A percentile compares a stretch with the other conserved stretches of the same genome.
phyloP scores from a whole-genome alignment of 2,888 invertebrate genomes.

The Microctonus hyperodae region DNA sequence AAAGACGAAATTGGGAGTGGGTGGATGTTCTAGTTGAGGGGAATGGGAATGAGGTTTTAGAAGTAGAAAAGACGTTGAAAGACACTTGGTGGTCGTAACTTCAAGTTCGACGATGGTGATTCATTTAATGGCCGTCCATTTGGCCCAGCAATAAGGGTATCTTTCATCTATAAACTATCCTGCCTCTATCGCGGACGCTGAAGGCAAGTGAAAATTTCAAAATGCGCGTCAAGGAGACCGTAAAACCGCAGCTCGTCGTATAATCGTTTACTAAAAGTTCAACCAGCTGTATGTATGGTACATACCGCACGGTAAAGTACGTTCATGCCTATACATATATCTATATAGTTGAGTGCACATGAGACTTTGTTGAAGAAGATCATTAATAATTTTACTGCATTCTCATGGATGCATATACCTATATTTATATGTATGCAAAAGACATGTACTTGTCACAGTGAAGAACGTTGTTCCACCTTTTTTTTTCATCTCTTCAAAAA shows the following conservation, averaged over 20 bases:
- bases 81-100: conserved; percentile 25
- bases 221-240: conserved; percentile 12
- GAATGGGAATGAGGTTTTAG: conserved; percentile 5
- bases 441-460: neutral
- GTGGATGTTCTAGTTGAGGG: neutral
- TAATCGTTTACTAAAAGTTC: conserved; percentile 12
- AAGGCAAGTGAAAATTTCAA: conserved; percentile 18
- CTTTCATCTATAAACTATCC: conserved; percentile 3
- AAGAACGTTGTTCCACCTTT: neutral
- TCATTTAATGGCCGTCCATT: conserved; percentile 25
- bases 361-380: conserved; percentile 5
- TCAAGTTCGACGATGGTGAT: conserved; percentile 21
- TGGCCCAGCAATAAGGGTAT: conserved; percentile 11
- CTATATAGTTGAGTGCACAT: neutral
- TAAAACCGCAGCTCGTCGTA: conserved; percentile 9
- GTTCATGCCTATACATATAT: neutral
- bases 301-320: too few species aligned
- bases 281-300: neutral
- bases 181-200: neutral
- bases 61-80: conserved; percentile 17
- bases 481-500: neutral
- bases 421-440: neutral
- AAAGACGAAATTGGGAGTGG: neutral
- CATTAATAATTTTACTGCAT: conserved; percentile 26
- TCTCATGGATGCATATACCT: neutral